Evolutionary conservation across 2,113 vertebrate genomes (phyloP), one percentile per base, ranked within the genome.

Genomic region (Corydoras maculifer): DNA sequence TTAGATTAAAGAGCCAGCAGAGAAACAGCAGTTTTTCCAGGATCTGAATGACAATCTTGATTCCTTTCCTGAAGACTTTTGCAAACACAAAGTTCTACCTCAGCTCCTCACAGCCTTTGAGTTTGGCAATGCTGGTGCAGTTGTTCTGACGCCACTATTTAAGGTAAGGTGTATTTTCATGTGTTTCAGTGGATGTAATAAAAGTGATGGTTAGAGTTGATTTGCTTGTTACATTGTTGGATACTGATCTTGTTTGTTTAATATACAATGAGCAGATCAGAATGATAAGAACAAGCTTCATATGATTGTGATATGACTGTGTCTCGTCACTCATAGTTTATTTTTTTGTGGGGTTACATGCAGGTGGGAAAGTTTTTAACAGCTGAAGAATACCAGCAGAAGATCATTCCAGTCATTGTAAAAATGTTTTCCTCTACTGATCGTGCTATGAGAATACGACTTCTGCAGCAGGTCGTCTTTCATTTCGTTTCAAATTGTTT

Each of bases 391-490:
- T 96, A 95, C 78, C 94, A 95, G 71, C 92, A 93, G 82, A 94
- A 95, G 79, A 93, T 96, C 79, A 93, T 96, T 68, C 94, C 94
- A 0, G 92, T 96, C 1, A 92, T 96, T 1, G 92, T 96, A 13
- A 96, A 95, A 82, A 96, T 96, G 94, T 96, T 96, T 81, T 96
- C 94, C 1, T 96, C 94, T 55, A 93, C 94, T 0, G 94, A 96
- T 82, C 85, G 94, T 10, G 94, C 94, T 61, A 95, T 95, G 93
- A 91, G 94, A 67, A 95, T 96, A 83, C 92, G 94, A 65, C 87
- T 96, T 57, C 86, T 96, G 0, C 94, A 96, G 78, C 94, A 96
- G 93, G 94, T 90, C 13, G 5, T 3, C 3, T 2, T 25, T 54
- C 14, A 29, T 29, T 0, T 53, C 10, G n/a, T 9, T 11, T 11